Base-by-base conservation (phyloP, 2,113 vertebrate species). In the Dryoscopus gambensis region DNA sequence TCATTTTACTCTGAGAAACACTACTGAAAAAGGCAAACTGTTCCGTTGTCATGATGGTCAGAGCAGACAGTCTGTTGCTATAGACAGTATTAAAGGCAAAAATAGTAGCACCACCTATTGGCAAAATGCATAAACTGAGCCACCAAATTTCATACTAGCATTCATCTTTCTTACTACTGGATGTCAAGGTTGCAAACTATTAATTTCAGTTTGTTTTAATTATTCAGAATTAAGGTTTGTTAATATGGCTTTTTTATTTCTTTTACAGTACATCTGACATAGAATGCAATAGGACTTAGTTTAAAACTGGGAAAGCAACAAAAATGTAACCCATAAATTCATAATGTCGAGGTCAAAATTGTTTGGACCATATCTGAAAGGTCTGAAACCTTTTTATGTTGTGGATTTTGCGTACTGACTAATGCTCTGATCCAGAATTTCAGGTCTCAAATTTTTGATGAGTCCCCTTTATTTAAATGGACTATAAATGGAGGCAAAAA, bases 31-130 rank as follows among this genome's bases (percentile, higher is more conserved):
- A 77, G 74, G 8, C 40, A 84, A 83, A 76, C 42, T 55, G 20
- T 56, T 88, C 82, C 3, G 3, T 13, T 30, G 42, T 74, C 10
- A 0, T 8, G 40, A 53, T 71, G 68, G 56, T 21, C 7, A 3
- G 79, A 92, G 63, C 75, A 93, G 53, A 35, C 8, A 4, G 35
- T 6, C 30, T 15, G 60, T 23, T 89, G 42, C 56, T 35, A 52
- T 7, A 60, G 64, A 53, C 12, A n/a, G 69, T 4, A 60, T 9
- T 49, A 75, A 96, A 96, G 49, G n/a, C 12, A 95, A 96, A 95
- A 97, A 94, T 90, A 90, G 83, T 15, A 92, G 95, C 95, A 94
- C 95, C 96, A 97, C 90, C 95, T 96, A 92, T 95, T 92, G 95
- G 73, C 76, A 94, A 93, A 95, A 71, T 5, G 19, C 31, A 75